Conservation (phyloP, 1,140 invertebrate genomes). For the Meloidogyne floridensis region DNA sequence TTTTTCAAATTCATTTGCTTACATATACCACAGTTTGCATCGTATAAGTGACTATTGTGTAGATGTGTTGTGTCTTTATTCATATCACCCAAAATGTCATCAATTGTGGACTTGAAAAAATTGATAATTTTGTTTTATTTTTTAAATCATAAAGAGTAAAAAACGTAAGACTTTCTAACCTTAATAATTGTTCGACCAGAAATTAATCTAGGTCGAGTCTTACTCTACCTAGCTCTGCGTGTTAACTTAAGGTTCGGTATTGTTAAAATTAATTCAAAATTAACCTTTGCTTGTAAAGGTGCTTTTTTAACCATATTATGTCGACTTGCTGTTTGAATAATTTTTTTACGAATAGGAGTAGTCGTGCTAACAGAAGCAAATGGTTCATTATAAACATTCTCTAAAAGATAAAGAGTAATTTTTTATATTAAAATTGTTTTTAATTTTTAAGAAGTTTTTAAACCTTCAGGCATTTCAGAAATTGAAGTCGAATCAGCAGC, state of each 20-base stretch:
- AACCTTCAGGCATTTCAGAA: background rate
- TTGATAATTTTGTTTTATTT: too few species aligned
- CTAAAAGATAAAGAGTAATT: too few species aligned
- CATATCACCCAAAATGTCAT: constrained; percentile 23
- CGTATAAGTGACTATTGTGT: constrained; percentile 20
- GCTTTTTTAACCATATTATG: background rate
- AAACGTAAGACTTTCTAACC: too few species aligned
- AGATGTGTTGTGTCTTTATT: constrained; percentile 6
- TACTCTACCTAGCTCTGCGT: too few species aligned
- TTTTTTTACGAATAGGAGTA: background rate
- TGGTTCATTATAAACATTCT: background rate
- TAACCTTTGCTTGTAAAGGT: background rate
- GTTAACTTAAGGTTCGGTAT: too few species aligned
- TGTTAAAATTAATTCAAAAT: too few species aligned
- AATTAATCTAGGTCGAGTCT: too few species aligned
- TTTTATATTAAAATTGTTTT: too few species aligned
- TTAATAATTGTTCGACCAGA: too few species aligned
- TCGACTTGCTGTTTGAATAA: background rate
- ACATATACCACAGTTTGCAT: constrained; percentile 20
- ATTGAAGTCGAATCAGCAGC: constrained; percentile 22
- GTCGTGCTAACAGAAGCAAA: background rate
- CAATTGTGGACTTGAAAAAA: constrained; percentile 18
- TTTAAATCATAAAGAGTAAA: too few species aligned
- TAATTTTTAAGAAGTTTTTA: too few species aligned
- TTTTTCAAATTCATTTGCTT: constrained; percentile 9